Percentiles rank a stretch among this genome's conserved stretches.
phyloP scores from a whole-genome alignment of 2,797 vertebrate genomes.

The Tolypeutes matacus region DNA sequence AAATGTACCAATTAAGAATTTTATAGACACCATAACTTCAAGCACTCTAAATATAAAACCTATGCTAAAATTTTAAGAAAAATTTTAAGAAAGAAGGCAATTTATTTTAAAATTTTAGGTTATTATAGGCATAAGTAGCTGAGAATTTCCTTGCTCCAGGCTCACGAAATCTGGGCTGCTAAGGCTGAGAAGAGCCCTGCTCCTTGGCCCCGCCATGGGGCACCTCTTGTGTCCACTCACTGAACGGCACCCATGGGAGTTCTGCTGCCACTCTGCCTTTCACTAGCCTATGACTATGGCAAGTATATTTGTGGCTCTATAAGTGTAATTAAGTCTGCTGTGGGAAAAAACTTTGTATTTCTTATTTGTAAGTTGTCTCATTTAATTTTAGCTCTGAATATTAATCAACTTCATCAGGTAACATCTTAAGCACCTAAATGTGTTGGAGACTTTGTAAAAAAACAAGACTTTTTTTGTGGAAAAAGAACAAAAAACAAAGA shows the following conservation, averaged over 20 bases:
- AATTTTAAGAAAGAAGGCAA: background rate
- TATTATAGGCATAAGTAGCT: background rate
- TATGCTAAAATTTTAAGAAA: conserved; percentile 10
- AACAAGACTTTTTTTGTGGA: background rate
- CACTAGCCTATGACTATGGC: background rate
- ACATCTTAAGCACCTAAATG: background rate
- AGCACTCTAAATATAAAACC: background rate
- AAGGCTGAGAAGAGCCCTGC: background rate
- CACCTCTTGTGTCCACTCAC: background rate
- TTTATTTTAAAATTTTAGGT: background rate
- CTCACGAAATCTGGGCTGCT: background rate
- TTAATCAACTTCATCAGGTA: background rate
- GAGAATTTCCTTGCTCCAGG: background rate
- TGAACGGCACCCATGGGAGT: no score
- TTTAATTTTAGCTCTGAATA: conserved; percentile 39
- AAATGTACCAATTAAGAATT: background rate
- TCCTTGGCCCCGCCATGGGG: background rate
- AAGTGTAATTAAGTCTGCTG: background rate
- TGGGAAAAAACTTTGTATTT: background rate
- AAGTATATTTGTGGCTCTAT: background rate
- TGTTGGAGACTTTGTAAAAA: background rate
- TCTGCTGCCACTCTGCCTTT: background rate
- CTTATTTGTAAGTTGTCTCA: background rate
- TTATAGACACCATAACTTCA: background rate
- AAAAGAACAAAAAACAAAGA: background rate